A percentile compares a stretch with the other conserved stretches of the same genome.
These are phyloP conservation scores for Mycetomoellerius zeteki DNA, from an alignment of 1,140 invertebrate genomes.

Conservation along the genomic window DNA sequence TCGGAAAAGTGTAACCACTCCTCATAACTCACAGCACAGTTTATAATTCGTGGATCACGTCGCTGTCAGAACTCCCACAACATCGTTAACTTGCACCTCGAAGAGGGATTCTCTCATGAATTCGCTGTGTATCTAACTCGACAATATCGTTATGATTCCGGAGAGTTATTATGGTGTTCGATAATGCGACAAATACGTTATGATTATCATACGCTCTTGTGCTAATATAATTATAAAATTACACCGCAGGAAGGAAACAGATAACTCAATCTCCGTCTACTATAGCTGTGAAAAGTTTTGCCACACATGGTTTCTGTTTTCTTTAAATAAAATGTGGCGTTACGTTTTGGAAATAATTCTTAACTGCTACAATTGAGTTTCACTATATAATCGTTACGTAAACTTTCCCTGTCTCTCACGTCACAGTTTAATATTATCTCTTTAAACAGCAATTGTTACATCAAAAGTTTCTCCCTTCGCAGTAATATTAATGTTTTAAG, in stretches of 20 bases:
- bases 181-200: slow-evolving; percentile 38
- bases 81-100: slow-evolving; percentile 34
- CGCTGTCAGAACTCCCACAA: slow-evolving; percentile 45
- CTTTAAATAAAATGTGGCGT: not conserved
- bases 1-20: slow-evolving; percentile 36
- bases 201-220: slow-evolving; percentile 8
- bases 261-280: not conserved
- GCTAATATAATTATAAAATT: slow-evolving; percentile 26
- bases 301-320: not conserved
- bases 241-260: not conserved
- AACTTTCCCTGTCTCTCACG: not conserved
- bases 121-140: slow-evolving; percentile 26
- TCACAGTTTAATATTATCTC: slow-evolving; percentile 1
- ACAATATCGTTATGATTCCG: slow-evolving; percentile 40
- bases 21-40: slow-evolving; percentile 32
- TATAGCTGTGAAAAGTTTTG: not conserved
- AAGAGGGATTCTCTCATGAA: slow-evolving; percentile 34
- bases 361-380: not conserved
- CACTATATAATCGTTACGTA: not conserved
- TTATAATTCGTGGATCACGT: slow-evolving; percentile 41
- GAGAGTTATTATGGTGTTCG: not conserved
- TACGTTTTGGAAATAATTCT: not conserved
- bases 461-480: not conserved
- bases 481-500: slow-evolving; percentile 16
- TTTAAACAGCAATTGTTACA: slow-evolving; percentile 18